These are phyloP conservation scores for Amblyopsis rosae DNA, from an alignment of 2,113 vertebrate species.

Conservation along the genomic window DNA sequence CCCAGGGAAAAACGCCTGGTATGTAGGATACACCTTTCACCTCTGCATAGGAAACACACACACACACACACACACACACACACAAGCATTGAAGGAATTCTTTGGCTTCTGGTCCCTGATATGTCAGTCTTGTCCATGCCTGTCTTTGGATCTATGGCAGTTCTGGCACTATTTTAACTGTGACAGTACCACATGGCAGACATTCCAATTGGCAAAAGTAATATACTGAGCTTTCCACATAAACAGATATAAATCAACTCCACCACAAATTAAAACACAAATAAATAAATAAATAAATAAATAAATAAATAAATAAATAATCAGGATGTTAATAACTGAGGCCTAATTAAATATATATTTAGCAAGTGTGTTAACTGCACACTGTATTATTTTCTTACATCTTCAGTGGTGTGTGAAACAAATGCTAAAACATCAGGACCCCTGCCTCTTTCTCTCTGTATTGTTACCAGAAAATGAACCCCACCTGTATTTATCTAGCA, in stretches of 20 bases:
- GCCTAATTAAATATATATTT: background rate
- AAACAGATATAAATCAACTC: constrained; percentile 6
- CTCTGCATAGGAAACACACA: constrained; percentile 35
- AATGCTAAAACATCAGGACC: background rate
- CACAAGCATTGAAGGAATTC: constrained; percentile 35
- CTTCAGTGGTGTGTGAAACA: background rate
- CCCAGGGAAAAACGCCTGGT: constrained; percentile 51
- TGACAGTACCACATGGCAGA: constrained; percentile 45
- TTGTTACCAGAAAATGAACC: constrained; percentile 47
- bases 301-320: background rate
- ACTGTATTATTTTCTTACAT: background rate
- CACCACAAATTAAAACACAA: too few relatives aligned
- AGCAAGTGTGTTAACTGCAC: too few relatives aligned
- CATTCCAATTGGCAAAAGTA: constrained; percentile 49
- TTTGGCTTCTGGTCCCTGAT: constrained; percentile 42
- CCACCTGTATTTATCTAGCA: constrained; percentile 75
- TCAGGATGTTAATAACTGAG: background rate
- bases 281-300: background rate
- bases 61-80: constrained; percentile 1
- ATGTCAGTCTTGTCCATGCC: constrained; percentile 47
- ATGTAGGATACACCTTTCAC: constrained; percentile 67
- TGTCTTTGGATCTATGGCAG: constrained; percentile 56
- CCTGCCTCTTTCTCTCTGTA: background rate
- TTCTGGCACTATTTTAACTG: constrained; percentile 27
- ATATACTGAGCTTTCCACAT: background rate